These are phyloP conservation scores for Pangasius sanitwongsei DNA, from an alignment of 2,797 vertebrate genomes.

Conservation along the genomic window DNA sequence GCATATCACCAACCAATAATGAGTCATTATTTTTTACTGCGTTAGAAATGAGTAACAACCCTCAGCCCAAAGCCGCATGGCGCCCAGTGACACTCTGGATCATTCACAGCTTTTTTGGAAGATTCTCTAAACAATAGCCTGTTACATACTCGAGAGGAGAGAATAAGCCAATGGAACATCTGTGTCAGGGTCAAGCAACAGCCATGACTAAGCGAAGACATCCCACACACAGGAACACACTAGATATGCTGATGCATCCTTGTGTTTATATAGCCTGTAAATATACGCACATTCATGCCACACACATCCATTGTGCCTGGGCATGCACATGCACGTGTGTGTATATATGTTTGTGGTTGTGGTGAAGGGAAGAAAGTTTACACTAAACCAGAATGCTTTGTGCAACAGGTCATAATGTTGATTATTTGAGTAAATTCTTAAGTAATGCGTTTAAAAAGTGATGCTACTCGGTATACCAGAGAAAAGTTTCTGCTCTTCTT, in stretches of 20 bases:
- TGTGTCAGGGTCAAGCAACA: constrained; percentile 47
- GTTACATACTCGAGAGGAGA: constrained; percentile 34
- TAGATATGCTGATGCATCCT: constrained; percentile 31
- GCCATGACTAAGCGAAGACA: constrained; percentile 35
- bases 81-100: constrained; percentile 27
- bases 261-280: constrained; percentile 63
- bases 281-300: constrained; percentile 41
- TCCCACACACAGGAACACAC: constrained; percentile 35
- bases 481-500: neutral
- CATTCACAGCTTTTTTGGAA: constrained; percentile 23
- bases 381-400: constrained; percentile 28
- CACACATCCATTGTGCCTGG: constrained; percentile 30
- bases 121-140: constrained; percentile 44
- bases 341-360: constrained; percentile 28
- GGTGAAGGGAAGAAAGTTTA: constrained; percentile 21
- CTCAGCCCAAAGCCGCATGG: neutral
- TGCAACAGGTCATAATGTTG: constrained; percentile 23
- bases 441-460: neutral
- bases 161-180: constrained; percentile 58
- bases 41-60: neutral
- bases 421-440: constrained; percentile 13
- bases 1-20: neutral
- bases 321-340: constrained; percentile 26
- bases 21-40: neutral
- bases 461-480: neutral